Conservation (phyloP, 1,140 invertebrate species). For the Nomia melanderi region DNA sequence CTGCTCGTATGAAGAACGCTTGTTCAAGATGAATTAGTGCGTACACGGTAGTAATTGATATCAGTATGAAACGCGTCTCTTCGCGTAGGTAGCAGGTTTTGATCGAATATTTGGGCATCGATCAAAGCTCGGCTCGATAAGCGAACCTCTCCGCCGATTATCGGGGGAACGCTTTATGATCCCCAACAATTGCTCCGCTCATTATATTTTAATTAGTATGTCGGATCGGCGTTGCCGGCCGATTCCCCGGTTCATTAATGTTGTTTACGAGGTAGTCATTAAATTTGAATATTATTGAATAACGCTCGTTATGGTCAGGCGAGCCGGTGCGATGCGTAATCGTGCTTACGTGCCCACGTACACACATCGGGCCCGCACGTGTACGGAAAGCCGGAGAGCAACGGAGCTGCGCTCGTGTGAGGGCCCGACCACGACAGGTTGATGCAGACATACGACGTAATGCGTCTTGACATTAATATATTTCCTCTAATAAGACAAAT, state of each 20-base stretch:
- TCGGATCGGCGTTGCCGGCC: conserved; percentile 57
- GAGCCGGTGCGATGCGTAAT: conserved; percentile 57
- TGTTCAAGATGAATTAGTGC: conserved; percentile 7
- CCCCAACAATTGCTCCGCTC: conserved; percentile 76
- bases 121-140: conserved; percentile 18
- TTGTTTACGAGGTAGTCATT: conserved; percentile 75
- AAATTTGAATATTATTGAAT: conserved; percentile 79
- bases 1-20: too few species aligned
- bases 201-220: conserved; percentile 80
- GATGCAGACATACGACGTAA: conserved; percentile 64
- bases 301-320: conserved; percentile 71
- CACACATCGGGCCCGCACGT: background rate
- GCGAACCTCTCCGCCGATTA: conserved; percentile 37
- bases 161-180: conserved; percentile 70
- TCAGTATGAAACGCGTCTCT: background rate
- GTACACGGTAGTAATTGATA: background rate
- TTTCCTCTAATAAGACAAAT: conserved; percentile 67
- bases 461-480: conserved; percentile 66
- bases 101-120: conserved; percentile 46
- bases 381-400: conserved; percentile 13
- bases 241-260: conserved; percentile 75
- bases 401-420: background rate
- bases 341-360: conserved; percentile 38
- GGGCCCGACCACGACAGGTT: conserved; percentile 51
- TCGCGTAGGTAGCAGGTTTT: background rate